Evolutionary conservation across 2,113 vertebrate species (phyloP).

Genomic region (Chaenocephalus aceratus): DNA sequence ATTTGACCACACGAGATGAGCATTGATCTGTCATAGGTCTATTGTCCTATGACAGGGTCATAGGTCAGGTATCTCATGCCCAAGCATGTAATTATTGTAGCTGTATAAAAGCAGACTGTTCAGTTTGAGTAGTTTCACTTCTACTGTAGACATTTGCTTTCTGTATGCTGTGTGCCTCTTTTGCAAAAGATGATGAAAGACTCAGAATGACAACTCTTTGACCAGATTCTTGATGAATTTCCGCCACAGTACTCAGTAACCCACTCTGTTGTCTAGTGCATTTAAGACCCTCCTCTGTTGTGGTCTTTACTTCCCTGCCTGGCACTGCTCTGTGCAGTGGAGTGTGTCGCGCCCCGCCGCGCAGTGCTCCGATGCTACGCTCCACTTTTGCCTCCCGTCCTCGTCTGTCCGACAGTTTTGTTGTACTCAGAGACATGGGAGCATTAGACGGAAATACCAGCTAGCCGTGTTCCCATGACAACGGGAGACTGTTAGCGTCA

Average conservation of each 20-base stretch:
- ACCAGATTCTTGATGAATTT: not conserved
- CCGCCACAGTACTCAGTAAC: not conserved
- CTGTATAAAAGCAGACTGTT: too few relatives aligned
- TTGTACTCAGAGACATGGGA: conserved; percentile 55
- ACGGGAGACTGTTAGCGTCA: conserved; percentile 69
- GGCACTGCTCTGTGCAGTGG: conserved; percentile 19
- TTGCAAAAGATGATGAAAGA: too few relatives aligned
- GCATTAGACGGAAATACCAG: conserved; percentile 60
- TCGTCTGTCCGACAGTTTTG: conserved; percentile 43
- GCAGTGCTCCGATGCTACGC: not conserved
- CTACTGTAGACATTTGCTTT: too few relatives aligned
- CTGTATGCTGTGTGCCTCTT: too few relatives aligned
- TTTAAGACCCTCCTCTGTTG: not conserved
- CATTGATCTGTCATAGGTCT: too few relatives aligned
- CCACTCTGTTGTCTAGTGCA: not conserved
- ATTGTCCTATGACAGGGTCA: too few relatives aligned
- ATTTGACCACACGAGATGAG: too few relatives aligned
- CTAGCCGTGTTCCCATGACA: conserved; percentile 75
- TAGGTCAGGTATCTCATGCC: too few relatives aligned
- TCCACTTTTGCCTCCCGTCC: conserved; percentile 6
- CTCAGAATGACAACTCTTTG: too few relatives aligned
- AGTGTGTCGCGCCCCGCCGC: conserved; percentile 9
- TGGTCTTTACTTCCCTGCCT: not conserved
- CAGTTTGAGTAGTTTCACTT: too few relatives aligned
- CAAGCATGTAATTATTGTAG: too few relatives aligned